These are phyloP conservation scores for Xenopus borealis DNA, from an alignment of 2,113 vertebrate species.

Conservation along the genomic window DNA sequence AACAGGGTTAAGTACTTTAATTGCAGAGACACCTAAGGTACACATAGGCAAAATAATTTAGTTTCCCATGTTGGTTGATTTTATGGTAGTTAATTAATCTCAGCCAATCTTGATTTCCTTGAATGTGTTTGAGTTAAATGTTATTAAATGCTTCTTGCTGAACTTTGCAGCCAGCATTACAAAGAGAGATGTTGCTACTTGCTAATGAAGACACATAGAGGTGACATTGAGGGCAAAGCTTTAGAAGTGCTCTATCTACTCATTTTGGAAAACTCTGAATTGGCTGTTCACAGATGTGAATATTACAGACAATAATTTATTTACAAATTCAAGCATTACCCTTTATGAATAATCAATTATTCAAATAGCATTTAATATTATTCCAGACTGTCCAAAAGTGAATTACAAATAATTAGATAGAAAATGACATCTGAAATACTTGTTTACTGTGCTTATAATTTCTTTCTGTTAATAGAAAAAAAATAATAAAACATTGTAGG, in stretches of 20 bases:
- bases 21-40: background rate
- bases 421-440: background rate
- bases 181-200: slow-evolving; percentile 12
- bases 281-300: slow-evolving; percentile 5
- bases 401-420: background rate
- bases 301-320: background rate
- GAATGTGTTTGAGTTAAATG: slow-evolving; percentile 28
- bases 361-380: slow-evolving; percentile 7
- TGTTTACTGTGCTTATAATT: slow-evolving; percentile 4
- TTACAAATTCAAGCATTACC: background rate
- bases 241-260: background rate
- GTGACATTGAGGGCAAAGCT: background rate
- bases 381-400: background rate
- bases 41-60: background rate
- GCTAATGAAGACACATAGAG: slow-evolving; percentile 19
- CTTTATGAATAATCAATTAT: slow-evolving; percentile 21
- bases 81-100: slow-evolving; percentile 25
- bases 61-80: background rate
- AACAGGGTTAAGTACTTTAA: no score
- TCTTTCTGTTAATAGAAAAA: slow-evolving; percentile 8
- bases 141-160: slow-evolving; percentile 26
- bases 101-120: slow-evolving; percentile 14
- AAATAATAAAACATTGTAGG: background rate
- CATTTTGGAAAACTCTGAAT: background rate
- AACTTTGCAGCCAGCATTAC: slow-evolving; percentile 7